These are phyloP conservation scores for Chaetorhynchus papuensis DNA, from an alignment of 2,113 vertebrate species.

Conservation along the genomic window DNA sequence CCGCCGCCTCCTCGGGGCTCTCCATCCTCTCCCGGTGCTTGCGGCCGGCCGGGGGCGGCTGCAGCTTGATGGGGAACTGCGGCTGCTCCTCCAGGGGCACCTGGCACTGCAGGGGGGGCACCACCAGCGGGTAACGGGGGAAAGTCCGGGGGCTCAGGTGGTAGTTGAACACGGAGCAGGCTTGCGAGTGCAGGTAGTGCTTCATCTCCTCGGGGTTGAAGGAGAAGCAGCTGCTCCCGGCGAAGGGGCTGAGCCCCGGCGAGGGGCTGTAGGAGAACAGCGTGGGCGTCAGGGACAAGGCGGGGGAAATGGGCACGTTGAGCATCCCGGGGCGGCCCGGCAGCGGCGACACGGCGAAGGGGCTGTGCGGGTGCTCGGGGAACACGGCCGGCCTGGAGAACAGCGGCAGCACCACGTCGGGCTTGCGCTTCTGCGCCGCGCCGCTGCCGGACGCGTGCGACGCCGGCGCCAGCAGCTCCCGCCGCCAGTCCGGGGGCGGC, in stretches of 20 bases:
- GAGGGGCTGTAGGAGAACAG: slow-evolving; percentile 78
- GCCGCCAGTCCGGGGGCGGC: slow-evolving; percentile 61
- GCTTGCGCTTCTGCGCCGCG: slow-evolving; percentile 59
- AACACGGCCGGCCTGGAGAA: slow-evolving; percentile 66
- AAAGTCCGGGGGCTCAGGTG: slow-evolving; percentile 79
- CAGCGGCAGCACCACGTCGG: slow-evolving; percentile 70
- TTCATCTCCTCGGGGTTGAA: slow-evolving; percentile 83
- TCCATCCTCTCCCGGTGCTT: slow-evolving; percentile 66
- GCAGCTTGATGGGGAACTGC: slow-evolving; percentile 75
- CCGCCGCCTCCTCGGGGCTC: not conserved
- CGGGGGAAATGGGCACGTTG: slow-evolving; percentile 70
- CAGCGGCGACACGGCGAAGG: slow-evolving; percentile 66
- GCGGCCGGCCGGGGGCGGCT: slow-evolving; percentile 68
- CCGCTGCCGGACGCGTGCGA: accelerated
- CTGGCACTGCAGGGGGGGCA: slow-evolving; percentile 66
- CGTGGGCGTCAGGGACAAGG: slow-evolving; percentile 71
- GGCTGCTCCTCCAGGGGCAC: slow-evolving; percentile 63
- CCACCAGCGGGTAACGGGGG: slow-evolving; percentile 73
- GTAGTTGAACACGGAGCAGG: slow-evolving; percentile 80
- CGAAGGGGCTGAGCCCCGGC: slow-evolving; percentile 74
- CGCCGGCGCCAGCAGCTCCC: accelerated
- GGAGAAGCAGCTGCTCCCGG: slow-evolving; percentile 75
- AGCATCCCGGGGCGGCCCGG: slow-evolving; percentile 59
- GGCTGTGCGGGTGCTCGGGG: slow-evolving; percentile 68
- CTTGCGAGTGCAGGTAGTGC: slow-evolving; percentile 79